Conservation (phyloP, 2,888 invertebrate species). For the Drosophila melanosoma region DNA sequence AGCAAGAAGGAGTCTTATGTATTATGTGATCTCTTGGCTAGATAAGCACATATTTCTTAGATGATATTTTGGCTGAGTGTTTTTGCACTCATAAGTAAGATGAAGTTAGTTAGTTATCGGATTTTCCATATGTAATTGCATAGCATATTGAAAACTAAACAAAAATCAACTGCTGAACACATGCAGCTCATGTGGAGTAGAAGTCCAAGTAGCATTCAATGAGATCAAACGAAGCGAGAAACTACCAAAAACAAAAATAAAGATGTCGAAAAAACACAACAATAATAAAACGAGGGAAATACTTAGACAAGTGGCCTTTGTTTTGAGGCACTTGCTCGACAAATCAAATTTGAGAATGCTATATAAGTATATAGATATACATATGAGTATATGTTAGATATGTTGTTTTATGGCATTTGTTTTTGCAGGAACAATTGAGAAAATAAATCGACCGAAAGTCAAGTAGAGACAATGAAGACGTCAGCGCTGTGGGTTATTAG, state of each 20-base stretch:
- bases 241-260: slow-evolving; percentile 45
- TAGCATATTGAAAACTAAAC: slow-evolving; percentile 4
- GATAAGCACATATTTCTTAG: background rate
- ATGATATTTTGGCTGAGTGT: background rate
- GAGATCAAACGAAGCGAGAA: slow-evolving; percentile 61
- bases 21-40: background rate
- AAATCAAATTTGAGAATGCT: slow-evolving; percentile 50
- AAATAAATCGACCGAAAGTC: slow-evolving; percentile 77
- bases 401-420: slow-evolving; percentile 55
- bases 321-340: slow-evolving; percentile 54
- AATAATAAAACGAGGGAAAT: slow-evolving; percentile 32
- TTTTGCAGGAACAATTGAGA: slow-evolving; percentile 76
- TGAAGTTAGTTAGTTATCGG: background rate
- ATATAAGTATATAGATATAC: slow-evolving; percentile 9
- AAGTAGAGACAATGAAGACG: slow-evolving; percentile 77
- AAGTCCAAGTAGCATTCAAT: slow-evolving; percentile 18
- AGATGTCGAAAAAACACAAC: slow-evolving; percentile 2
- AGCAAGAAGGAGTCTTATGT: background rate
- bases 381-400: slow-evolving; percentile 5
- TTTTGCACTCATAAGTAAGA: background rate
- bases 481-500: slow-evolving; percentile 80
- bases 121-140: slow-evolving; percentile 8
- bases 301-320: slow-evolving; percentile 54
- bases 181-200: slow-evolving; percentile 53
- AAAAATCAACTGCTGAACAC: slow-evolving; percentile 36